Evolutionary conservation across 2,113 vertebrate genomes (phyloP).

Genomic region (Plecotus auritus): DNA sequence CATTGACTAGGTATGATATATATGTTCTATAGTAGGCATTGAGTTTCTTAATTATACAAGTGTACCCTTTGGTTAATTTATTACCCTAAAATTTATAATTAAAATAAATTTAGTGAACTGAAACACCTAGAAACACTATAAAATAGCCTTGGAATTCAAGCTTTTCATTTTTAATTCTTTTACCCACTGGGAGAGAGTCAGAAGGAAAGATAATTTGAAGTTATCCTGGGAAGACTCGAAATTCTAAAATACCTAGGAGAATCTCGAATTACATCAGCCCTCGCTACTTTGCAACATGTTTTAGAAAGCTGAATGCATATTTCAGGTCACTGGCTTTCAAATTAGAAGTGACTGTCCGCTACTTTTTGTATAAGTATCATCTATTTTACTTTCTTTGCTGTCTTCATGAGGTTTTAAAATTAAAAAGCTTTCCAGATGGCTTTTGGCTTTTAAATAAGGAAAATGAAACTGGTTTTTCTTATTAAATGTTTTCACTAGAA

Average conservation of each 20-base stretch:
- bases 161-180: conserved; percentile 42
- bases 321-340: conserved; percentile 49
- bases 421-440: conserved; percentile 51
- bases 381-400: conserved; percentile 42
- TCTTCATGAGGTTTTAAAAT: conserved; percentile 41
- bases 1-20: not conserved
- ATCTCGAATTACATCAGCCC: conserved; percentile 31
- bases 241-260: conserved; percentile 59
- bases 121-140: not conserved
- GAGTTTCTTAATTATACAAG: conserved; percentile 28
- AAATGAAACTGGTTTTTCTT: not conserved
- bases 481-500: conserved; percentile 18
- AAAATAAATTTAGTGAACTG: conserved; percentile 8
- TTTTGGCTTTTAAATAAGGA: conserved; percentile 33
- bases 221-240: conserved; percentile 45
- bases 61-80: not conserved
- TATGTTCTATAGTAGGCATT: not conserved
- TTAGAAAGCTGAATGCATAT: conserved; percentile 45
- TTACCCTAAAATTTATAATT: conserved; percentile 21
- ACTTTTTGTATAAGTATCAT: conserved; percentile 40
- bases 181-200: not conserved
- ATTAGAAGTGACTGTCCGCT: conserved; percentile 19
- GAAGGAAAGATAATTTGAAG: conserved; percentile 64
- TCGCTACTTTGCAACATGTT: conserved; percentile 21
- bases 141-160: not conserved